Evolutionary conservation across 2,113 vertebrate species (phyloP), one percentile per base, ranked within the genome.

Genomic region (Tiliqua scincoides): DNA sequence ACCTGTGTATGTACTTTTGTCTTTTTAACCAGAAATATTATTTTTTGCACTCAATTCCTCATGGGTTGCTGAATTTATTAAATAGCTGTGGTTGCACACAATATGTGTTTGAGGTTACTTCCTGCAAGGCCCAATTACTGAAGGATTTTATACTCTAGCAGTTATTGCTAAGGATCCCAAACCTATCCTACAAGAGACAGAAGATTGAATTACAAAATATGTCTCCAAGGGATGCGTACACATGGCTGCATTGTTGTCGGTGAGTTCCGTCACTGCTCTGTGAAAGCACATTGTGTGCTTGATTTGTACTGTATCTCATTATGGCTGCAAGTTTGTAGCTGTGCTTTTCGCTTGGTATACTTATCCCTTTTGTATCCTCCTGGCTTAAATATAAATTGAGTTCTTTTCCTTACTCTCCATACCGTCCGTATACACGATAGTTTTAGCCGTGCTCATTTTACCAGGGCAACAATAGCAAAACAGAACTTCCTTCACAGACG

Each of bases 21-120:
- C 91, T 67, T 74, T 91, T 88, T 89, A 89, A 89, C 79, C 92
- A 85, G 73, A 87, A 92, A 91, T 77, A 82, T 81, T 84, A 32
- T 82, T 85, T 95, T 92, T 89, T 92, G 85, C 83, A 67, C 83
- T 59, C 63, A 73, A 27, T 57, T 94, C 67, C 90, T 85, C 83
- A 90, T 93, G 95, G 90, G 90, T 94, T 93, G 92, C 91, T 95
- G 86, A 87, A 59, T 95, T 94, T 93, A 96, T 94, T 92, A 96
- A 94, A 93, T 91, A 89, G 91, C 88, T 83, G 85, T 88, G 87
- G 83, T 76, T 54, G 3, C 90, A 93, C 85, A 80, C 85, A 63
- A 89, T 80, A 57, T 88, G 75, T 86, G 82, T 87, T 84, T 12
- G 75, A 89, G 91, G 89, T 93, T 92, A 84, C 90, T 85, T 88